Base-by-base conservation (phyloP, 2,888 invertebrate species). In the Trissolcus japonicus region DNA sequence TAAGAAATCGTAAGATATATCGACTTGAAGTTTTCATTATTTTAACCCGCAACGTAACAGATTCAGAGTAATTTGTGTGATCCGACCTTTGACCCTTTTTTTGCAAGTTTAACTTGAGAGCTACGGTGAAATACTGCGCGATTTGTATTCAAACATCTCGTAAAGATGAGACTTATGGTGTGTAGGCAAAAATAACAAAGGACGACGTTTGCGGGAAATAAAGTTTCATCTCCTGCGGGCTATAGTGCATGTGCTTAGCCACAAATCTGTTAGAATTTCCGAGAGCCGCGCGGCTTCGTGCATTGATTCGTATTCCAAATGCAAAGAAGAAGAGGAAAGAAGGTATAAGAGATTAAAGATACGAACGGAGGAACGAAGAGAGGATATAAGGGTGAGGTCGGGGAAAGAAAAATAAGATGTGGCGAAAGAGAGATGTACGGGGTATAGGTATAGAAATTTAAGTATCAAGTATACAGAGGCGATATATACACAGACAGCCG, bases 401-500 rank as follows among this genome's bases (percentile, higher is more conserved):
- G 17, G 14, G 46, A 46, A 46, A 46, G 75, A 56, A 65, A 55
- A 69, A 60, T 65, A 60, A 54, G 63, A 68, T 63, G 75, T 19
- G 60, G 67, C 61, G 67, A 63, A 72, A 68, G 59, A 76, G 73
- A 69, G 66, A 74, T 66, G 76, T 78, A 80, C 69, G 59, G 83
- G 83, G 84, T 85, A 84, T 55, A 40, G 35, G 35, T 35, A 35
- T 35, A 35, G 7, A 35, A 35, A 35, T 40, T 35, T 55, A 62
- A 85, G 86, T 87, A 86, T 87, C 86, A 85, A 85, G 83, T 86
- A 83, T 85, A 85, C 85, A 85, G 35, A 35, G 79, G 80, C 77
- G 80, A 81, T 83, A 85, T 25, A 25, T 84, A 83, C 85, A 85
- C 84, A 87, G 86, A 83, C 83, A 83, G 84, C 85, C 83, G 84